Evolutionary conservation across 2,797 vertebrate species (phyloP), one percentile per base, ranked within the genome.

Genomic region (Coranthus polyacanthus): DNA sequence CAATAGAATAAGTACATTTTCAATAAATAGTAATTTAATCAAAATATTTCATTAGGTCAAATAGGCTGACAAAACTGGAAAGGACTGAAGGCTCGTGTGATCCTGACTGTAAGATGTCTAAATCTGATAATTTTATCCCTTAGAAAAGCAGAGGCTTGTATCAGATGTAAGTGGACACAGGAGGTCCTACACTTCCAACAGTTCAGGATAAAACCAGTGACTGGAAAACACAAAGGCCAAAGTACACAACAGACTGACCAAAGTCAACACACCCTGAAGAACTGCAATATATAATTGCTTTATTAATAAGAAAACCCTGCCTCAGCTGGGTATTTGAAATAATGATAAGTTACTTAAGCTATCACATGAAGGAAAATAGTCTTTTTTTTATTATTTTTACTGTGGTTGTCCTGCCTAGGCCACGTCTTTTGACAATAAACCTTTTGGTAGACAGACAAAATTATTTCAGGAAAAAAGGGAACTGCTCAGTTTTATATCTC

Each of bases 161-260:
- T 58, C 52, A 3, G 7, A 60, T 44, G 46, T 65, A 47, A 53
- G 47, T 46, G 78, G 57, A 75, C 67, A 73, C 39, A 60, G 52
- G 41, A 55, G 45, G 18, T 49, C 18, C 29, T 18, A 37, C 11
- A 43, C 63, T 75, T 78, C 56, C 36, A 71, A 29, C 8, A 12
- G 7, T 21, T 68, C 51, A 39, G 50, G 59, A 72, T 78, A 61
- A 71, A 73, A 65, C 58, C 69, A 63, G 17, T 38, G 45, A 26
- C 69, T 78, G 62, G 78, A 81, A 83, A 75, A 56, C 43, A 20
- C 7, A 15, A 12, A 5, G 20, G 49, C 75, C 82, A 82, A 84
- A 69, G 42, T 39, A 63, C 36, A 83, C 67, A 83, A 12, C 2
- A 39, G 15, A 61, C 26, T 29, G 56, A 81, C 79, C 77, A 79